phyloP scores from a whole-genome alignment of 2,888 invertebrate genomes.

The Choristoneura rosaceana region DNA sequence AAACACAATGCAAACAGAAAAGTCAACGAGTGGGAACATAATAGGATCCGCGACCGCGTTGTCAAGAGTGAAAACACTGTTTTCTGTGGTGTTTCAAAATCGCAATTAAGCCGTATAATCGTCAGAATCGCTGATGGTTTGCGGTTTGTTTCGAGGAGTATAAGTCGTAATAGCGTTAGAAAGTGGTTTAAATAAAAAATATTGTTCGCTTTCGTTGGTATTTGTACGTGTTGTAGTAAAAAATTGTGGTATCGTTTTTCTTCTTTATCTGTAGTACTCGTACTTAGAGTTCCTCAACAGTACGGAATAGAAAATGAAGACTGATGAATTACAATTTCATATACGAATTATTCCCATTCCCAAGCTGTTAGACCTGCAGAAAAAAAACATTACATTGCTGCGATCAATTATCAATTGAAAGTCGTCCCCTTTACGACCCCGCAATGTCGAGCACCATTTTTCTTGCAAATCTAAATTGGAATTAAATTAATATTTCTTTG shows the following conservation, averaged over 20 bases:
- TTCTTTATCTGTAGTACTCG: no score
- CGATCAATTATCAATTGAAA: no score
- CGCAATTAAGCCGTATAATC: conserved; percentile 10
- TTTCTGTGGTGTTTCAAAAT: conserved; percentile 42
- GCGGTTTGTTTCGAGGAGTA: conserved; percentile 22
- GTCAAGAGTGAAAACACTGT: conserved; percentile 32
- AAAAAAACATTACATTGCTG: no score
- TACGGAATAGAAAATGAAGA: no score
- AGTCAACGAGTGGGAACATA: conserved; percentile 27
- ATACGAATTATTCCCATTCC: no score
- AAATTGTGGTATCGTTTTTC: background rate
- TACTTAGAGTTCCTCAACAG: no score
- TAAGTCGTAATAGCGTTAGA: conserved; percentile 28
- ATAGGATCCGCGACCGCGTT: conserved; percentile 19
- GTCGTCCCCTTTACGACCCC: no score
- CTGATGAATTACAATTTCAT: no score
- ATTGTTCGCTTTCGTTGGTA: conserved; percentile 5
- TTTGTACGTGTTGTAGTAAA: background rate
- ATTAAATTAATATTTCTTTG: no score
- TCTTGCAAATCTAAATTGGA: no score
- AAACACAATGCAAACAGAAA: conserved; percentile 12
- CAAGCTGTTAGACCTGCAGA: no score
- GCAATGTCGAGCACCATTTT: no score
- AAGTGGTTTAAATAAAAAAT: conserved; percentile 27
- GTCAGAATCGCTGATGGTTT: conserved; percentile 22